Conservation (phyloP, 2,113 vertebrate genomes). For the Noturus placidus region DNA sequence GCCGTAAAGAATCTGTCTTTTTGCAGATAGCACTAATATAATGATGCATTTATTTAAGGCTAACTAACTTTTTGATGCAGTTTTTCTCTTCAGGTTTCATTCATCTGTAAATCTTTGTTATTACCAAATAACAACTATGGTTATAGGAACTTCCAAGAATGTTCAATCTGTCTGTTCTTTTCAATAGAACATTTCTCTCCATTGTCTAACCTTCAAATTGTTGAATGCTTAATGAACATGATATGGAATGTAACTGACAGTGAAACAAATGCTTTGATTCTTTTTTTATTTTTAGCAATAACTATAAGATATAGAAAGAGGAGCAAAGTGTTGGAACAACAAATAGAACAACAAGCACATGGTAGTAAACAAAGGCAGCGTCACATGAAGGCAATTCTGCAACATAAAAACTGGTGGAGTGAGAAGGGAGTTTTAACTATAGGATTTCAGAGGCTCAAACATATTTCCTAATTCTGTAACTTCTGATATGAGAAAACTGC, state of each 20-base stretch:
- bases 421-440: neutral
- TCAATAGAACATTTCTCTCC: neutral
- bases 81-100: neutral
- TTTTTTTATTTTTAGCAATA: neutral
- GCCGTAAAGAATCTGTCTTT: too few relatives aligned
- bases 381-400: neutral
- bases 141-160: neutral
- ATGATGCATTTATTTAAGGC: neutral
- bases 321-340: neutral
- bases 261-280: neutral
- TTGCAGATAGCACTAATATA: neutral
- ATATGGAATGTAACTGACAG: neutral
- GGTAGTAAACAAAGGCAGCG: neutral
- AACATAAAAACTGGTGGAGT: neutral
- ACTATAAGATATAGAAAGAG: neutral
- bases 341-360: neutral
- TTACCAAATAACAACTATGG: neutral
- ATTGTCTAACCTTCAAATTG: neutral
- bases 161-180: neutral
- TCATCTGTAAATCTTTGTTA: neutral
- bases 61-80: neutral
- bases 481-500: neutral
- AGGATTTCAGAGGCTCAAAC: neutral
- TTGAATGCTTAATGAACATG: neutral
- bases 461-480: conserved; percentile 21